Percentiles rank a stretch among this genome's conserved stretches.
phyloP scores from a whole-genome alignment of 2,113 vertebrate species.

The Rhabdomys dilectus region DNA sequence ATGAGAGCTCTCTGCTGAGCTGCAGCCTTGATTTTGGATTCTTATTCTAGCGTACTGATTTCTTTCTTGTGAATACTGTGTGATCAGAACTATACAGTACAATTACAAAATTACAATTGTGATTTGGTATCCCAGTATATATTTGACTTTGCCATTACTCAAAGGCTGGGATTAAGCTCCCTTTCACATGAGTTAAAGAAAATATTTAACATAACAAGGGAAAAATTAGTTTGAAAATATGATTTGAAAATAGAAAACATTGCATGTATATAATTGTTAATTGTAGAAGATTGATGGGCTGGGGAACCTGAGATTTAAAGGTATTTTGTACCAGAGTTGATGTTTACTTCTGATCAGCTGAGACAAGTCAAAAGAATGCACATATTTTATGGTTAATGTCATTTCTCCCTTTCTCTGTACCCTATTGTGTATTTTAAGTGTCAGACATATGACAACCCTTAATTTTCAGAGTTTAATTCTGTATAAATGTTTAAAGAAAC shows the following conservation, averaged over 20 bases:
- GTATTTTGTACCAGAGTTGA: not conserved
- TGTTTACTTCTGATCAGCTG: not conserved
- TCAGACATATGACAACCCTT: not conserved
- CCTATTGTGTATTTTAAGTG: not conserved
- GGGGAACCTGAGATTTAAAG: not conserved
- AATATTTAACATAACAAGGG: not conserved
- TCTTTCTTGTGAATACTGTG: not conserved
- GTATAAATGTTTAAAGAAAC: constrained; percentile 20
- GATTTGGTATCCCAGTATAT: not conserved
- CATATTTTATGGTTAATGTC: not conserved
- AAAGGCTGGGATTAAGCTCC: not conserved
- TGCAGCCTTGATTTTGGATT: not conserved
- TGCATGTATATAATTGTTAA: not conserved
- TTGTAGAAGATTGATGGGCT: not conserved
- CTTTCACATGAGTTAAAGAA: not conserved
- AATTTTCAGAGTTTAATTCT: constrained; percentile 44
- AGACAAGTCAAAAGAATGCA: not conserved
- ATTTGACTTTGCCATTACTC: not conserved
- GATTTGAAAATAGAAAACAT: constrained; percentile 18
- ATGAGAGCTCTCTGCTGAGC: not conserved
- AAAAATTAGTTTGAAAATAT: constrained; percentile 32
- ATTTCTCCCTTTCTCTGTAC: not conserved
- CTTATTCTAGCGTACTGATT: not conserved
- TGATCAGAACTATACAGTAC: not conserved
- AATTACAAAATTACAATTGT: not conserved